Base-by-base conservation (phyloP, 2,888 invertebrate species). In the Myopa tessellatipennis region DNA sequence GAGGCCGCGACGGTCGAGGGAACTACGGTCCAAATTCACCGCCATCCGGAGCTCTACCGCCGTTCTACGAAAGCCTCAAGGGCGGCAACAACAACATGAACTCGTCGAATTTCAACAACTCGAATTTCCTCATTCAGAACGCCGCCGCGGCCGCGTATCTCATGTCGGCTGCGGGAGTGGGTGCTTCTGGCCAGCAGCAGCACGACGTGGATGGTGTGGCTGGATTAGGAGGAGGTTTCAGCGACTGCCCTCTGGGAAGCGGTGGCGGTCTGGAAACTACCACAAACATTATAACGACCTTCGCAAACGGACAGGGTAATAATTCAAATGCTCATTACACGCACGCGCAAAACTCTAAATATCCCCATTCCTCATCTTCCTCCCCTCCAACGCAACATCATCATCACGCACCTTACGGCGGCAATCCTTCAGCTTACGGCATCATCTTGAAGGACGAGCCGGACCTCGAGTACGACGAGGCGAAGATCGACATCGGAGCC, bases 21-120 rank as follows among this genome's bases (percentile, higher is more conserved):
- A 95, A 95, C 87, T 96, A 96, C 86, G 95, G 95, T 4, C 96
- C 96, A 8, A 95, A 95, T 83, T 96, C 95, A 83, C 96, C 96
- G 74, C 96, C 96, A 2, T 95, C 95, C 0, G 95, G 95, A 16
- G 95, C 95, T 74, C 90, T 96, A 79, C 96, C 96, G n/a, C 96
- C 96, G 1, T 96, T 96, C 85, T 96, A 96, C 88, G 96, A 96
- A 89, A 95, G 95, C 12, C 91, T 96, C 0, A 96, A 96, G 88
- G 93, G 93, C 73, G 95, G 95, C 16, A 95, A 94, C 82, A 91
- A 92, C 71, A 92, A 91, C 68, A 78, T 80, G 60, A 84, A 82
- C 7, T 82, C 82, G 6, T 73, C 79, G 4, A 92, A 92, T 84
- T 84, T 83, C 18, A 83, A 85, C 45, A 85, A 87, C 78, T 91